Conservation (phyloP, 2,113 vertebrate species). For the Vulpes ferrilata region DNA sequence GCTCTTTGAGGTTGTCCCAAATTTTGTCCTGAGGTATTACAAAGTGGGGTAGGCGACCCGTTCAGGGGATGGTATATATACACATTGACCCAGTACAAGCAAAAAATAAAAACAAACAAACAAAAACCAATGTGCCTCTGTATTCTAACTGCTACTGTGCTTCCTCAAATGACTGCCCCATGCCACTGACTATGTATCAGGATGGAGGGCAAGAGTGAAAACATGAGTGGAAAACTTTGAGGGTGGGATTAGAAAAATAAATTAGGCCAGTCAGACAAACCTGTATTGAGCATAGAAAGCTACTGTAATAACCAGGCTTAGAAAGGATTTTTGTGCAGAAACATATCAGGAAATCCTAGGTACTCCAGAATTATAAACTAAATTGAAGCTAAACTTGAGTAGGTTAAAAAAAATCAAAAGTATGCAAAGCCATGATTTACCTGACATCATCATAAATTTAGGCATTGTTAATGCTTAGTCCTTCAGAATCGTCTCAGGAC, state of each 20-base stretch:
- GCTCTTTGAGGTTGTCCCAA: background rate
- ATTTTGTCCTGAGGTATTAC: background rate
- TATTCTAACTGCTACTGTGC: background rate
- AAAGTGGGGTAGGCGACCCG: background rate
- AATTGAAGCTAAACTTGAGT: background rate
- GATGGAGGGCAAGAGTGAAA: background rate
- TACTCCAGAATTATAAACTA: background rate
- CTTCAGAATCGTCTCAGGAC: background rate
- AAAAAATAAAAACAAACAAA: background rate
- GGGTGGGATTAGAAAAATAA: slow-evolving; percentile 17
- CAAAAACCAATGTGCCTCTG: background rate
- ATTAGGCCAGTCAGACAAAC: slow-evolving; percentile 34
- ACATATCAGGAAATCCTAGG: background rate
- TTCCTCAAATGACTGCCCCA: background rate
- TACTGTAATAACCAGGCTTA: background rate
- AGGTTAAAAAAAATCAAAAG: background rate
- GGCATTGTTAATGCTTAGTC: background rate
- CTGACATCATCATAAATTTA: background rate
- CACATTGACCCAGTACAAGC: background rate
- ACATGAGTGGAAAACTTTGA: background rate
- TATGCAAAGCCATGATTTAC: background rate
- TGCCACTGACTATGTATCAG: background rate
- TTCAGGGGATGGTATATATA: background rate
- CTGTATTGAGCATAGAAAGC: background rate
- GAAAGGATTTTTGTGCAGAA: slow-evolving; percentile 36